Evolutionary conservation across 2,113 vertebrate genomes (phyloP).

Genomic region (Merops nubicus): DNA sequence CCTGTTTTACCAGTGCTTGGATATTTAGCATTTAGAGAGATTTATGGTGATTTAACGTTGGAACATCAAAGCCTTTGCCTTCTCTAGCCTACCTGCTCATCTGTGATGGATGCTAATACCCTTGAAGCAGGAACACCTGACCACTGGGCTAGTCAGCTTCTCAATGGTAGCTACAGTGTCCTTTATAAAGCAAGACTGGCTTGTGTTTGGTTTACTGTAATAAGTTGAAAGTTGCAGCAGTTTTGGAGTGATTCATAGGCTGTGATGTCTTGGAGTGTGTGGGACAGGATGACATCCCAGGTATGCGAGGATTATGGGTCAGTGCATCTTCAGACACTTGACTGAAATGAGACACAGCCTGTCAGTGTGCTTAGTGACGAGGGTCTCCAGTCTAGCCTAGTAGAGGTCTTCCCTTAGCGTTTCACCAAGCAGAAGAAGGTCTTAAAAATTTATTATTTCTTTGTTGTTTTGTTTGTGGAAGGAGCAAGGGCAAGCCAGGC

Average conservation of each 20-base stretch:
- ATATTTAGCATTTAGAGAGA: not conserved
- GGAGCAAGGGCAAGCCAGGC: not conserved
- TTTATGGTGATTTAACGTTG: not conserved
- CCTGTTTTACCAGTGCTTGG: not conserved
- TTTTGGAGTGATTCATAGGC: not conserved
- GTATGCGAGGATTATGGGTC: not conserved
- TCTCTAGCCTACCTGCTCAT: not conserved
- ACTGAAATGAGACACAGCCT: not conserved
- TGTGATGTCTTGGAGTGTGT: not conserved
- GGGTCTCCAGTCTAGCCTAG: not conserved
- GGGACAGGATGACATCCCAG: not conserved
- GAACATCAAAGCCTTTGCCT: conserved; percentile 30
- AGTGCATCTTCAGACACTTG: not conserved
- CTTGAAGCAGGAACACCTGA: conserved; percentile 30
- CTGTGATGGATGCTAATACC: conserved; percentile 24
- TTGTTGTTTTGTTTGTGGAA: not conserved
- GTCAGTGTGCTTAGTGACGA: not conserved
- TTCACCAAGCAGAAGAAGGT: not conserved
- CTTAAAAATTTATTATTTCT: not conserved
- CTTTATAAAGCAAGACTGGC: not conserved
- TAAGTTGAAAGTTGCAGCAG: not conserved
- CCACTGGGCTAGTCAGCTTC: not conserved
- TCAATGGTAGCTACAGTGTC: not conserved
- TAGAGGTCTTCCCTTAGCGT: not conserved
- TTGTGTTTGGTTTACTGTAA: not conserved